A percentile compares a stretch with the other conserved stretches of the same genome.
phyloP scores from a whole-genome alignment of 2,797 vertebrate genomes.

The Aeoliscus strigatus region DNA sequence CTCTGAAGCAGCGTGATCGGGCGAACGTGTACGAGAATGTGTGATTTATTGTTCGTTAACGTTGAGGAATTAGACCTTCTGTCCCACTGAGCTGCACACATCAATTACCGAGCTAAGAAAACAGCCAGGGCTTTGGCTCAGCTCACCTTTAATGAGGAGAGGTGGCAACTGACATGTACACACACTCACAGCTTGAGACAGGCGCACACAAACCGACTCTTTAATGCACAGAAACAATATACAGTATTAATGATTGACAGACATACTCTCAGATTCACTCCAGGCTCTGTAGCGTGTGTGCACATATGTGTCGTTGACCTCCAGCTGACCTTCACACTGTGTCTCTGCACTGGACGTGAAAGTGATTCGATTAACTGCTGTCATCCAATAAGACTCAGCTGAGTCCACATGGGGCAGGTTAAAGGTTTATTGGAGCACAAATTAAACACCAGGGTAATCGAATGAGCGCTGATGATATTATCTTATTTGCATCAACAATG shows the following conservation, averaged over 20 bases:
- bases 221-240: neutral
- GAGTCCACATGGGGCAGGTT: constrained; percentile 21
- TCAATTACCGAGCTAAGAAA: constrained; percentile 67
- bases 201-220: too few relatives aligned
- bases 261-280: neutral
- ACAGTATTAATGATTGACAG: neutral
- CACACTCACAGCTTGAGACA: too few relatives aligned
- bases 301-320: constrained; percentile 5
- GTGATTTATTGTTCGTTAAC: constrained; percentile 75
- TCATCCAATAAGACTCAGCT: constrained; percentile 25
- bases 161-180: constrained; percentile 27
- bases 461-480: constrained; percentile 46
- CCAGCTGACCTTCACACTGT: constrained; percentile 14
- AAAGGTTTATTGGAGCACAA: constrained; percentile 40
- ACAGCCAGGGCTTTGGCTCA: constrained; percentile 47
- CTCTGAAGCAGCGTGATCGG: constrained; percentile 33
- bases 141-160: constrained; percentile 70
- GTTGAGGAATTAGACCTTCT: constrained; percentile 73
- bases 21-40: constrained; percentile 12
- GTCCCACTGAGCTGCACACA: constrained; percentile 62
- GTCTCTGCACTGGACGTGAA: constrained; percentile 11
- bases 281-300: neutral
- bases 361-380: constrained; percentile 19
- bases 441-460: constrained; percentile 47
- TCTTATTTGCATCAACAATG: constrained; percentile 42